These are phyloP conservation scores for Ciconia maguari DNA, from an alignment of 2,113 vertebrate species.

Conservation along the genomic window DNA sequence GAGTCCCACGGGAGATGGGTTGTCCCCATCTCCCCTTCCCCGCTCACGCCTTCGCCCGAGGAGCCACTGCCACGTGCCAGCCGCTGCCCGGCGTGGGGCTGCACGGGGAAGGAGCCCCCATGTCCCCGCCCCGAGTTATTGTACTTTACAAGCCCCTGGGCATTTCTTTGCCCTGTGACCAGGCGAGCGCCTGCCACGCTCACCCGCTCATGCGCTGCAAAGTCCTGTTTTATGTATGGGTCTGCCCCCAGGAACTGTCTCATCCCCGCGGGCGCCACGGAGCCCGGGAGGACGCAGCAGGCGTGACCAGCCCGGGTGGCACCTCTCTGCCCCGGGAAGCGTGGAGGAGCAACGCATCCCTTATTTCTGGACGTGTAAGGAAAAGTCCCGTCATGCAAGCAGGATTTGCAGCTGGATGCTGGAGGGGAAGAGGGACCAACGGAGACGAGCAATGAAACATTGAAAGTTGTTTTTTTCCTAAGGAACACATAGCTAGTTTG, in stretches of 20 bases:
- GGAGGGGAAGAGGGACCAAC: no score
- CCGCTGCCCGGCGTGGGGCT: neutral
- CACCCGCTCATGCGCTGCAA: rapidly evolving
- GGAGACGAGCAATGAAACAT: no score
- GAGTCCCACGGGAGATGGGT: neutral
- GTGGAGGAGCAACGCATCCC: neutral
- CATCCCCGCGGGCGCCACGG: neutral
- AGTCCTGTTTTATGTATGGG: neutral
- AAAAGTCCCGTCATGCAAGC: neutral
- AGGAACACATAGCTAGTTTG: neutral
- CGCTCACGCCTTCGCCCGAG: neutral
- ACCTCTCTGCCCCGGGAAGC: neutral
- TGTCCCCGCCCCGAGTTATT: neutral
- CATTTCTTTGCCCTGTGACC: rapidly evolving
- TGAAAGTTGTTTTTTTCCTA: neutral
- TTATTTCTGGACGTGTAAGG: neutral
- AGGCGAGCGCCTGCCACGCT: rapidly evolving
- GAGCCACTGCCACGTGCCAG: neutral
- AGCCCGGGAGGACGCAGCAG: neutral
- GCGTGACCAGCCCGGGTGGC: neutral
- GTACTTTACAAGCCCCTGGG: neutral
- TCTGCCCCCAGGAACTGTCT: no score
- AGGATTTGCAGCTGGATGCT: neutral
- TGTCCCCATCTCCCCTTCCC: neutral
- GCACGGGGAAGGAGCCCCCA: neutral